Evolutionary conservation across 2,113 vertebrate species (phyloP).

Genomic region (Pseudorhombus dupliciocellatus): DNA sequence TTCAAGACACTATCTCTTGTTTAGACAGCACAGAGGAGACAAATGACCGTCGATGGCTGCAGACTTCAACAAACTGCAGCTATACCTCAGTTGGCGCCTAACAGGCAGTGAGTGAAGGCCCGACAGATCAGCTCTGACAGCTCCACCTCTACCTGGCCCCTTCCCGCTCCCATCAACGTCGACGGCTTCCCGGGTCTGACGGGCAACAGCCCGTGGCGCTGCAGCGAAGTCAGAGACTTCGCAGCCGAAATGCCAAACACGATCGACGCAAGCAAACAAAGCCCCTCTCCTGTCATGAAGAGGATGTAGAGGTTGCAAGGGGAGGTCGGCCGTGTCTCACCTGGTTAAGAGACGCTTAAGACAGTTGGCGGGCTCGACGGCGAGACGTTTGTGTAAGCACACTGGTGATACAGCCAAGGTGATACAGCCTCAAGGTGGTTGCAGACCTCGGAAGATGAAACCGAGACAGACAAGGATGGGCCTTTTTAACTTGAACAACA

Average conservation of each 20-base stretch:
- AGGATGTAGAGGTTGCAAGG: constrained; percentile 31
- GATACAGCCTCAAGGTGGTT: constrained; percentile 16
- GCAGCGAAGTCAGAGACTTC: constrained; percentile 33
- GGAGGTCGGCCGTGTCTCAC: constrained; percentile 67
- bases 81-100: constrained; percentile 47
- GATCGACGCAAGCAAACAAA: constrained; percentile 27
- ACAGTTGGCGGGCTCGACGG: constrained; percentile 30
- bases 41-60: constrained; percentile 38
- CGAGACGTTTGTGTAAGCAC: constrained; percentile 26
- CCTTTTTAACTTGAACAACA: constrained; percentile 17
- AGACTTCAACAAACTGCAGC: constrained; percentile 37
- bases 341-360: constrained; percentile 71
- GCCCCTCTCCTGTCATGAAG: constrained; percentile 44
- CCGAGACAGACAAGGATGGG: constrained; percentile 28
- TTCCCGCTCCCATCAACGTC: constrained; percentile 63
- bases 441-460: constrained; percentile 14
- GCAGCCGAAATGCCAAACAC: constrained; percentile 60
- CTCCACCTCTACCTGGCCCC: constrained; percentile 78
- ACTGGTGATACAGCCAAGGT: constrained; percentile 12
- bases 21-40: constrained; percentile 56
- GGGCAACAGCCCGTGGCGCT: constrained; percentile 61
- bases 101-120: constrained; percentile 55
- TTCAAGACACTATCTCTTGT: constrained; percentile 45
- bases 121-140: constrained; percentile 73
- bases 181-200: constrained; percentile 34